Conservation (phyloP, 1,140 invertebrate species). For the Drosophila pseudoobscura region DNA sequence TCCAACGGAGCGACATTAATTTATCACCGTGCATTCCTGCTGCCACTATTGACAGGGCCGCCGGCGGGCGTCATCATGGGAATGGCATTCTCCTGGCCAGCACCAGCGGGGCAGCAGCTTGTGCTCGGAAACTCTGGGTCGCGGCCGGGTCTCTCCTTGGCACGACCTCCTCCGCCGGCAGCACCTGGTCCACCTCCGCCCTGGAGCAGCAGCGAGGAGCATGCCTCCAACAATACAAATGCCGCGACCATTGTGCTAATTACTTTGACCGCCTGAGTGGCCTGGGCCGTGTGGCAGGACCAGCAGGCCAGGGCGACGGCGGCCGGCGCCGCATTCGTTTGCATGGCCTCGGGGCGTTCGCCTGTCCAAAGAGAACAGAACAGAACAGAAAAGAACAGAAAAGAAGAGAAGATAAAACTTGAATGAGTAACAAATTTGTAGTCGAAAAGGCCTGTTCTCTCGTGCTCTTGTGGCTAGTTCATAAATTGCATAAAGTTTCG, state of each 20-base stretch:
- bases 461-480: constrained; percentile 10
- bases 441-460: constrained; percentile 13
- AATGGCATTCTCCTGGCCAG: constrained; percentile 29
- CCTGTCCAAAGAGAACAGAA: constrained; percentile 45
- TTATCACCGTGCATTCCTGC: constrained; percentile 71
- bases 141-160: constrained; percentile 11
- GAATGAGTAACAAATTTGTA: constrained; percentile 77
- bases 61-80: constrained; percentile 12
- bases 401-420: constrained; percentile 21
- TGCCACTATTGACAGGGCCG: constrained; percentile 65
- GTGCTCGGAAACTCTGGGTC: background rate
- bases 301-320: constrained; percentile 67
- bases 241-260: constrained; percentile 81
- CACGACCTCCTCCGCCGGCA: constrained; percentile 5
- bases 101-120: background rate
- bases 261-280: constrained; percentile 75
- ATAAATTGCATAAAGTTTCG: constrained; percentile 32
- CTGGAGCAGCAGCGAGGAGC: constrained; percentile 65
- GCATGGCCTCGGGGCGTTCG: constrained; percentile 82
- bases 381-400: constrained; percentile 7
- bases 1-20: constrained; percentile 67
- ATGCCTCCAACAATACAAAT: constrained; percentile 74
- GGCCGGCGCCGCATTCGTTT: constrained; percentile 79
- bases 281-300: constrained; percentile 64
- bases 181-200: background rate